phyloP scores from a whole-genome alignment of 2,113 vertebrate genomes.

The Glaucomys volans region DNA sequence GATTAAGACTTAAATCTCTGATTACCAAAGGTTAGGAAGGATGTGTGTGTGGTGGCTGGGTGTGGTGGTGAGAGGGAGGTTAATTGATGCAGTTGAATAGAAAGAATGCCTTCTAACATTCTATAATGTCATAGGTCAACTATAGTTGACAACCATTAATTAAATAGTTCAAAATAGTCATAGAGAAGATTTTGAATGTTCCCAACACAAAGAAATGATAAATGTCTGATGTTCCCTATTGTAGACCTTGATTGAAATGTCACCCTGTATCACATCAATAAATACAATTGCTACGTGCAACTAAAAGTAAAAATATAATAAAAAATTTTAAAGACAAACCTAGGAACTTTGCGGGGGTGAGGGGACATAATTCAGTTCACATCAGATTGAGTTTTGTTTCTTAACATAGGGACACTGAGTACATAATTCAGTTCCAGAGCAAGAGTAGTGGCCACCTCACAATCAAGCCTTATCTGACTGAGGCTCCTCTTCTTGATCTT shows the following conservation, averaged over 20 bases:
- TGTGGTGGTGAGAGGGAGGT: no score
- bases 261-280: neutral
- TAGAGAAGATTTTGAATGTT: neutral
- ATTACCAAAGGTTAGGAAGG: no score
- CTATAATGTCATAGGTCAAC: no score
- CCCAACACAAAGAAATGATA: neutral
- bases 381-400: neutral
- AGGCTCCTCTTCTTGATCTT: neutral
- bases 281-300: neutral
- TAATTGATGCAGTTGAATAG: no score
- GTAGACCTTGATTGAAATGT: neutral
- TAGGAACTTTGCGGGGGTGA: neutral
- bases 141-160: no score
- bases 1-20: no score
- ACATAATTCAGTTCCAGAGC: neutral
- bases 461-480: neutral
- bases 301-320: neutral
- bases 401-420: neutral
- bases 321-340: neutral
- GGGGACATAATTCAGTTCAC: accelerated
- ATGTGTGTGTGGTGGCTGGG: no score
- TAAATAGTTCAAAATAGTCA: neutral
- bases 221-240: neutral
- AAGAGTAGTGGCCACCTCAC: no score
- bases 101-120: no score